Base-by-base conservation (phyloP, 2,113 vertebrate species). In the Eidolon helvum region DNA sequence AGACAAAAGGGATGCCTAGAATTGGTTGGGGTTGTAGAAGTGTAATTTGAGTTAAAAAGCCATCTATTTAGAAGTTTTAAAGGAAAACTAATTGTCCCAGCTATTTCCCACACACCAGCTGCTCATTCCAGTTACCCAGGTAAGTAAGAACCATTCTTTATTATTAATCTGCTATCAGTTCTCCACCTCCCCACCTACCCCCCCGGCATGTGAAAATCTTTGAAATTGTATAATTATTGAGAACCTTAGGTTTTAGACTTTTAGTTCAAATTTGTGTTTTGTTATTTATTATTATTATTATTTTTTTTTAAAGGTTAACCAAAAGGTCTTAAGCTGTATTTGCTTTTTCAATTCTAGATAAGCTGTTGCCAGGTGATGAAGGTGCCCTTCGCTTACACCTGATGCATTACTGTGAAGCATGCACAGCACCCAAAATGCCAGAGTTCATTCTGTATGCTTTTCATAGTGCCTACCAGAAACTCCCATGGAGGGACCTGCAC, bases 371-470 rank as follows among this genome's bases (percentile, higher is more conserved):
- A n/a, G 98, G 99, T 35, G 99, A 99, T 95, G 99, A 98, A 33
- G 99, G 99, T 6, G 98, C 98, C 16, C 99, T 99, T 66, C 99
- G 99, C 99, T 98, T 99, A 24, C 99, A 99, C 94, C 97, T 99
- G 38, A 99, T 99, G 99, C 98, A 99, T 97, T 99, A 99, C 95
- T 99, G 99, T 92, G 98, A 99, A 90, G 98, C 98, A n/a, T 99
- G 99, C 91, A 99, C 99, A 21, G 98, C 99, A 2, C 99, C 99
- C 11, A 99, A 98, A 94, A 99, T 99, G 97, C 99, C 99, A 0
- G 99, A 99, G 97, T 99, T 99, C 98, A 99, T 99, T 57, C 99
- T 99, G n/a, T 99, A 99, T 85, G 90, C 99, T 45, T 99, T 99
- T 93, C 99, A 99, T 93, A 98, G 98, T 4, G 99, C 99, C 35